Conservation (phyloP, 2,113 vertebrate species). For the Salvator merianae region DNA sequence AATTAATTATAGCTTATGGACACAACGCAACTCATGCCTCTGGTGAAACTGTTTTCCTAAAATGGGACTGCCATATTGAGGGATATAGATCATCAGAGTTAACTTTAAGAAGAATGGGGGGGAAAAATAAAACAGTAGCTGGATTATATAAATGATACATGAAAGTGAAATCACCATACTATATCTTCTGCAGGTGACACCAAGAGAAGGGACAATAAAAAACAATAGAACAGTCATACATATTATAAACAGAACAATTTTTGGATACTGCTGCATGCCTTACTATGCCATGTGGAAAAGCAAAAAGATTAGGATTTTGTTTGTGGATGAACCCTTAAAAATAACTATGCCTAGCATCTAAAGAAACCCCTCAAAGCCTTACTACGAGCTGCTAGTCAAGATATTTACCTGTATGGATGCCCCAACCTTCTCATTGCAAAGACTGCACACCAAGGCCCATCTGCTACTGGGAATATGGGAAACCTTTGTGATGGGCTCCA, state of each 20-base stretch:
- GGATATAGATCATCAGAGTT: no score
- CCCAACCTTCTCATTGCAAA: slow-evolving; percentile 94
- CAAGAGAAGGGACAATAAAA: not conserved
- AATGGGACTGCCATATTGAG: no score
- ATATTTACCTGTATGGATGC: slow-evolving; percentile 92
- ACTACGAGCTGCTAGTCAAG: not conserved
- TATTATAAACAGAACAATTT: not conserved
- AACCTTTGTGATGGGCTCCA: slow-evolving; percentile 99
- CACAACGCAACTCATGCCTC: no score
- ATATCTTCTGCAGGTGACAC: not conserved
- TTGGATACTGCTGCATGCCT: not conserved
- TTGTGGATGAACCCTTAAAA: no score
- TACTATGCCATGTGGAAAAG: not conserved
- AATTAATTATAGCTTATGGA: no score
- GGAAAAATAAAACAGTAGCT: not conserved
- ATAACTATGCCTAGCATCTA: no score
- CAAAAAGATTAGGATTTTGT: not conserved
- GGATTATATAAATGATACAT: not conserved
- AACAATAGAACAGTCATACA: not conserved
- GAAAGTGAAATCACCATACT: not conserved
- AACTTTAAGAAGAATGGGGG: not conserved
- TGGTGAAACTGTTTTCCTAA: no score
- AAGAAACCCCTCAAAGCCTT: not conserved
- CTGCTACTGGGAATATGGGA: slow-evolving; percentile 97
- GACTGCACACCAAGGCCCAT: slow-evolving; percentile 94